Conservation (phyloP, 1,140 invertebrate genomes). For the Euura lappo region DNA sequence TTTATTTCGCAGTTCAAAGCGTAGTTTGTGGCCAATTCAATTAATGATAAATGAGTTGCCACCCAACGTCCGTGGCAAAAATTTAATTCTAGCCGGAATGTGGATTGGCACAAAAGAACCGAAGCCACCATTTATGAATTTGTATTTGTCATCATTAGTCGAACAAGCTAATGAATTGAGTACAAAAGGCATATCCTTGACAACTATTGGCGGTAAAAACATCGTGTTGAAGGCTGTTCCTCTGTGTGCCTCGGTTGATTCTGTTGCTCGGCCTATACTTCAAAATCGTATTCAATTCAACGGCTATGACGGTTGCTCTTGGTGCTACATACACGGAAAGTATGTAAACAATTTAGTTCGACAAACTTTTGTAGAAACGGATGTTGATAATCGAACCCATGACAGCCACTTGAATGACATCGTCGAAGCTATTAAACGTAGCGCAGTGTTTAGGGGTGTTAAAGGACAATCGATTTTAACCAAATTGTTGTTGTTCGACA, state of each 20-base stretch:
- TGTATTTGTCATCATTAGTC: slow-evolving; percentile 22
- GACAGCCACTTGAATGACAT: slow-evolving; percentile 19
- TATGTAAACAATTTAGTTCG: slow-evolving; percentile 6
- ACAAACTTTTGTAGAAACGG: slow-evolving; percentile 16
- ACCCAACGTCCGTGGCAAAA: slow-evolving; percentile 12
- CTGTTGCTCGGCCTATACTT: slow-evolving; percentile 30
- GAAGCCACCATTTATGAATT: slow-evolving; percentile 19
- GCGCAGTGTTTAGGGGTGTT: slow-evolving; percentile 24
- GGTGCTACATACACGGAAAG: slow-evolving; percentile 31
- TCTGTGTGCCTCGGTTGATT: slow-evolving; percentile 30
- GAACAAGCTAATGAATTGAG: slow-evolving; percentile 21
- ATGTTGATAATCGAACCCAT: slow-evolving; percentile 16
- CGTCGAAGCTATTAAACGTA: slow-evolving; percentile 16
- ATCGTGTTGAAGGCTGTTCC: slow-evolving; percentile 25
- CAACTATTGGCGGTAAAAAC: neutral
- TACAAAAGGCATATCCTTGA: slow-evolving; percentile 17
- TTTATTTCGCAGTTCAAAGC: slow-evolving; percentile 20
- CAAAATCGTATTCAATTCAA: slow-evolving; percentile 36
- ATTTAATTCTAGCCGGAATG: slow-evolving; percentile 19
- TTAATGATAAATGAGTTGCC: slow-evolving; percentile 27
- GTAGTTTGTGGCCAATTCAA: slow-evolving; percentile 27
- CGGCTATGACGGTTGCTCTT: slow-evolving; percentile 31
- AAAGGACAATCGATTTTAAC: slow-evolving; percentile 28
- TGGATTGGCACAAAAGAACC: slow-evolving; percentile 21
- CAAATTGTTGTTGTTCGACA: slow-evolving; percentile 27